phyloP scores from a whole-genome alignment of 2,113 vertebrate species.

The Porphyrio hochstetteri region DNA sequence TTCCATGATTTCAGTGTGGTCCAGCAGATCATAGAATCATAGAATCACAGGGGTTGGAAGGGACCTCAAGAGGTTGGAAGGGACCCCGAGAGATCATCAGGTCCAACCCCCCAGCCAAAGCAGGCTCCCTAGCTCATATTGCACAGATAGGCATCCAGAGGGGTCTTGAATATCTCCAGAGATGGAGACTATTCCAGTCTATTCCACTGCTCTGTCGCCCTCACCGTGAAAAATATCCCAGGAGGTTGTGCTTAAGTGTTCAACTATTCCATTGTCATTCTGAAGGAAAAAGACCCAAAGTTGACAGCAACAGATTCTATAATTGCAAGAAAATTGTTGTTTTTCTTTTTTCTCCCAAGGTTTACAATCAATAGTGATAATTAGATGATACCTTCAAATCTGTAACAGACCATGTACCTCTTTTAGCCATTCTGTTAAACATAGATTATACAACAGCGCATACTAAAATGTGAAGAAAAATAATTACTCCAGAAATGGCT shows the following conservation, averaged over 20 bases:
- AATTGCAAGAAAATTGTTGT: neutral
- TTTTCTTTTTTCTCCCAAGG: neutral
- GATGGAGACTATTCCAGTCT: no score
- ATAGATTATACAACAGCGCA: neutral
- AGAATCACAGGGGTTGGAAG: no score
- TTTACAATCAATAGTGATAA: neutral
- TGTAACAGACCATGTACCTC: neutral
- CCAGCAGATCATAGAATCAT: no score
- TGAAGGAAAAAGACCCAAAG: neutral
- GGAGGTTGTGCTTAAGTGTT: neutral
- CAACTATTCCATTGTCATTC: neutral
- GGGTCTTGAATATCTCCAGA: no score
- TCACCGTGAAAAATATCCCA: no score
- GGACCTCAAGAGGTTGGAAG: no score
- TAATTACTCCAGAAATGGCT: neutral
- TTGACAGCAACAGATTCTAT: neutral
- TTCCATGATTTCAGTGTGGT: neutral
- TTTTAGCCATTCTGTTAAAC: neutral
- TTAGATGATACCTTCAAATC: neutral
- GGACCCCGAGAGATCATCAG: no score
- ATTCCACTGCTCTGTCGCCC: no score
- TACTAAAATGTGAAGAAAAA: neutral
- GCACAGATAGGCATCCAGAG: no score
- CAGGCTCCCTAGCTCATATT: no score
- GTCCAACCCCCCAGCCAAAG: no score